phyloP scores from a whole-genome alignment of 2,888 invertebrate genomes.

The Diachrysia chrysitis region DNA sequence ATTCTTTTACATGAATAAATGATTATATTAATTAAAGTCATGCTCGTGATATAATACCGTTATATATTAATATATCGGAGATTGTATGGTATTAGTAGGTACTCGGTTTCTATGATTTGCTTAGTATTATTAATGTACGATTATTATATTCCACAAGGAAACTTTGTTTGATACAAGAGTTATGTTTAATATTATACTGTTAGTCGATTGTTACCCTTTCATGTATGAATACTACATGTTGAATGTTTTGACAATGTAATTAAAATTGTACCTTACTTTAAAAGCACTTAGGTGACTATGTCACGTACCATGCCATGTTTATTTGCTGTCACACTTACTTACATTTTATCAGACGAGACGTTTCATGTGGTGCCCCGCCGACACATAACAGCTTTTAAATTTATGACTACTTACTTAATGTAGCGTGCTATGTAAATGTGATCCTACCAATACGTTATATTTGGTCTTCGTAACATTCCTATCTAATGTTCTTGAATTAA shows the following conservation, averaged over 20 bases:
- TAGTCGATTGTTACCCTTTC: slow-evolving; percentile 40
- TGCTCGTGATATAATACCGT: slow-evolving; percentile 1
- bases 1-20: slow-evolving; percentile 17
- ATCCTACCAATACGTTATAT: slow-evolving; percentile 42
- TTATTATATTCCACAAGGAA: slow-evolving; percentile 17
- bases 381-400: slow-evolving; percentile 52
- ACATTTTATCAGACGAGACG: slow-evolving; percentile 49
- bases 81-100: slow-evolving; percentile 7
- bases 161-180: slow-evolving; percentile 33
- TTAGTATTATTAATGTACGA: slow-evolving; percentile 15
- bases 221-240: slow-evolving; percentile 44
- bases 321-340: slow-evolving; percentile 47
- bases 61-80: slow-evolving; percentile 1
- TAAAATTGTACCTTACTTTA: slow-evolving; percentile 48
- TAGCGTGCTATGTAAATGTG: slow-evolving; percentile 29
- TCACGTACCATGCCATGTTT: slow-evolving; percentile 52
- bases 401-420: slow-evolving; percentile 56
- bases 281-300: slow-evolving; percentile 55
- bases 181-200: slow-evolving; percentile 35
- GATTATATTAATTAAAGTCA: slow-evolving; percentile 6
- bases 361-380: slow-evolving; percentile 34
- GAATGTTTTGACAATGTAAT: slow-evolving; percentile 58
- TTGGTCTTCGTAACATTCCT: slow-evolving; percentile 39
- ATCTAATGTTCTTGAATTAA: slow-evolving; percentile 47
- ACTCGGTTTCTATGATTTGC: slow-evolving; percentile 19